A percentile compares a stretch with the other conserved stretches of the same genome.
Evolutionary conservation across 2,113 vertebrate genomes (phyloP).

Genomic region (Calonectris borealis): DNA sequence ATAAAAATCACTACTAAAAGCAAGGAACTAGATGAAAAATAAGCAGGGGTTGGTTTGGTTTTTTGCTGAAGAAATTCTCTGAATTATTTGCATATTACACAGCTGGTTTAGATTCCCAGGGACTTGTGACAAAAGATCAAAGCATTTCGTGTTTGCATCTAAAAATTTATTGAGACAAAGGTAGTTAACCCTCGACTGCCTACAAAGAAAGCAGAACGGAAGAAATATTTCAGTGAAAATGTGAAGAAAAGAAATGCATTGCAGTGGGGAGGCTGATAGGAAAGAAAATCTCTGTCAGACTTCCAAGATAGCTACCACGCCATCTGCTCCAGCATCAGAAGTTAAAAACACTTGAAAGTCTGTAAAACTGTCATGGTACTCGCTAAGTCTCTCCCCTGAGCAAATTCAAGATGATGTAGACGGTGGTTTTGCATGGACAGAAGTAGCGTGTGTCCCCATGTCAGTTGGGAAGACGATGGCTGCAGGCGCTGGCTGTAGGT

Average conservation of each 20-base stretch:
- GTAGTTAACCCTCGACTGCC: not conserved
- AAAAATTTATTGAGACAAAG: not conserved
- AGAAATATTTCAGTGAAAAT: not conserved
- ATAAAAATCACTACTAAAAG: not conserved
- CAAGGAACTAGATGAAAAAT: not conserved
- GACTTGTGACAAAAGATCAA: not conserved
- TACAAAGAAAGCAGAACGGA: not conserved
- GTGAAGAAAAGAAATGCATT: not conserved
- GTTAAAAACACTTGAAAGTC: not conserved
- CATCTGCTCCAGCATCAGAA: constrained; percentile 26
- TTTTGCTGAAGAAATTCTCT: not conserved
- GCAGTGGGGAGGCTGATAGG: not conserved
- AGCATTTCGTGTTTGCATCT: not conserved
- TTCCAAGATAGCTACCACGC: constrained; percentile 1
- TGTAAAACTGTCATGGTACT: not conserved
- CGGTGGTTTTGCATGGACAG: accelerated
- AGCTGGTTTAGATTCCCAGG: not conserved
- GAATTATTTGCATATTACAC: not conserved
- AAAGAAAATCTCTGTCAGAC: constrained; percentile 10
- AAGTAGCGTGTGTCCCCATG: accelerated
- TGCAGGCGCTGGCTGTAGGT: not conserved
- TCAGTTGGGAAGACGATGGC: accelerated
- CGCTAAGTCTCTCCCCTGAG: not conserved
- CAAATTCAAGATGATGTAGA: not conserved
- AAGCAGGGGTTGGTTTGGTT: not conserved